Evolutionary conservation across 1,140 invertebrate species (phyloP).

Genomic region (Marisa cornuarietis): DNA sequence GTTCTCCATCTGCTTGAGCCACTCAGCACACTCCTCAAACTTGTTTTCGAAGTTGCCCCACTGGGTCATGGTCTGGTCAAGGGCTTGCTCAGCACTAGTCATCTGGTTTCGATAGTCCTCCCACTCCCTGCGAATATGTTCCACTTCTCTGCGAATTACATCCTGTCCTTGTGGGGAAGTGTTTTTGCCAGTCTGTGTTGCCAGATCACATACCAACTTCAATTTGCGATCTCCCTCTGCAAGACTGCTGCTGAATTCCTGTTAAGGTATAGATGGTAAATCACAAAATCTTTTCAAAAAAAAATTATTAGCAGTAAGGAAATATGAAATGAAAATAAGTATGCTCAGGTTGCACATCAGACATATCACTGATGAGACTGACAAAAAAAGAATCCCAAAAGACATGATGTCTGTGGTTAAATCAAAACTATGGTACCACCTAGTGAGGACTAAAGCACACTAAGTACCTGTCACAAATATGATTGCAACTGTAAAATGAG

Average conservation of each 20-base stretch:
- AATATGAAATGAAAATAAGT: no score
- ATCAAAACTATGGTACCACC: no score
- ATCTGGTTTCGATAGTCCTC: constrained; percentile 67
- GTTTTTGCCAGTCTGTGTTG: constrained; percentile 78
- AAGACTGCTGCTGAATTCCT: constrained; percentile 76
- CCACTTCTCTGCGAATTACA: constrained; percentile 78
- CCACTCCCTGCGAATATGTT: constrained; percentile 71
- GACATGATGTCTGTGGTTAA: no score
- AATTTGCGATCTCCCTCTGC: constrained; percentile 78
- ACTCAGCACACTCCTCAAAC: constrained; percentile 81
- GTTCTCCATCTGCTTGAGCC: constrained; percentile 85
- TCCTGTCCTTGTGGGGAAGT: constrained; percentile 75
- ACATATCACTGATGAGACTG: no score
- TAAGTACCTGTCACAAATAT: no score
- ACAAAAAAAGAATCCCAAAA: no score
- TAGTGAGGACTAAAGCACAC: no score
- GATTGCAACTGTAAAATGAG: no score
- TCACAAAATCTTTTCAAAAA: no score
- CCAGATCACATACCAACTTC: constrained; percentile 75
- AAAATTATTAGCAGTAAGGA: no score
- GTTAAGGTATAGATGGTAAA: constrained; percentile 4
- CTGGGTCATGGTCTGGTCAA: constrained; percentile 79
- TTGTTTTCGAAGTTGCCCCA: constrained; percentile 89
- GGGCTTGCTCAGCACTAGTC: constrained; percentile 64
- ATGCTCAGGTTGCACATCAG: no score